phyloP scores from a whole-genome alignment of 2,113 vertebrate species.

The Siphamia tubifer region DNA sequence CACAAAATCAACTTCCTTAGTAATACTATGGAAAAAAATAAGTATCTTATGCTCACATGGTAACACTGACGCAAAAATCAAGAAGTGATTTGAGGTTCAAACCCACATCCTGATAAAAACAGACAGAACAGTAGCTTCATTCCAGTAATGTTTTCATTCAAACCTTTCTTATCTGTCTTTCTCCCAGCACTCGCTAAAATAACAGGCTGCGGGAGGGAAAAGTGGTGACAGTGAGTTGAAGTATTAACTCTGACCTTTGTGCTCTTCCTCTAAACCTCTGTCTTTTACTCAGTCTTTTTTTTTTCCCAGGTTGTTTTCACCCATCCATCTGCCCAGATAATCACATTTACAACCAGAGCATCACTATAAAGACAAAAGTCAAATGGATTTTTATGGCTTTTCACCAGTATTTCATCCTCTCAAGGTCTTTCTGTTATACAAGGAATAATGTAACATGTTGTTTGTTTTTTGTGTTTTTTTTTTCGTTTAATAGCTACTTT shows the following conservation, averaged over 20 bases:
- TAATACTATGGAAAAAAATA: not conserved
- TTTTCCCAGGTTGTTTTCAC: not conserved
- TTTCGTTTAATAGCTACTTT: no score
- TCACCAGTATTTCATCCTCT: not conserved
- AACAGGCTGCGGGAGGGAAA: slow-evolving; percentile 12
- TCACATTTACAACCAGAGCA: not conserved
- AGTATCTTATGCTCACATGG: not conserved
- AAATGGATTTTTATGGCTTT: no score
- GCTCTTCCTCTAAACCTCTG: slow-evolving; percentile 20
- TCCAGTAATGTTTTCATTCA: slow-evolving; percentile 30
- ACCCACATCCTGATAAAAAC: not conserved
- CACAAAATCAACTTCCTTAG: no score
- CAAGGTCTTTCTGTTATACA: not conserved
- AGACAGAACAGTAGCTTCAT: not conserved
- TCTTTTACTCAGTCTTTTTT: slow-evolving; percentile 13
- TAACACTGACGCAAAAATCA: not conserved
- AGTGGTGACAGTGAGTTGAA: slow-evolving; percentile 15
- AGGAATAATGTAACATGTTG: not conserved
- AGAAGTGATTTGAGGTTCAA: not conserved
- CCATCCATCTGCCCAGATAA: slow-evolving; percentile 1
- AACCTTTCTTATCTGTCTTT: slow-evolving; percentile 19
- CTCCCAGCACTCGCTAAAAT: slow-evolving; percentile 17
- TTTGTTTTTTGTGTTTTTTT: not conserved
- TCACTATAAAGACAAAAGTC: slow-evolving; percentile 33
- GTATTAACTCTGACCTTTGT: slow-evolving; percentile 52